Base-by-base conservation (phyloP, 2,888 invertebrate species). In the Kuschelorhynchus macadamiae region DNA sequence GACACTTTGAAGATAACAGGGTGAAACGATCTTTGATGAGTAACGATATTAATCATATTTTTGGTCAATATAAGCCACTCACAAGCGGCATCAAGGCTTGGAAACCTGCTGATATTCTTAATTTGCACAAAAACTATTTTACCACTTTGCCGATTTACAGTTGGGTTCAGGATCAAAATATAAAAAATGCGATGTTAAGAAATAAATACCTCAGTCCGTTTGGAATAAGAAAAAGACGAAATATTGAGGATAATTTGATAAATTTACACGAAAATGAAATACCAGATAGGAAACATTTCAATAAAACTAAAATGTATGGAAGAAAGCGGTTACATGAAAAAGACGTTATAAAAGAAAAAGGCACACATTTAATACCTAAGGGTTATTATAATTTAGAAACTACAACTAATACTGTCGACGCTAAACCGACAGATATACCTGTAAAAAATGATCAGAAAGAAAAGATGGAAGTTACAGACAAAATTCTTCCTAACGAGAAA, bases 101-200 rank as follows among this genome's bases (percentile, higher is more conserved):
- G 77, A 74, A 70, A 71, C 76, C 76, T 8, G 60, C 68, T 0
- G 77, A 77, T 56, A 72, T 79, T 14, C 44, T 74, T 5, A 62
- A 63, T 9, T 39, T 76, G 20, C 68, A 72, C 16, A 21, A 60
- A 39, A 16, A 16, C 9, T 8, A 25, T 7, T 12, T 41, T 12
- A 32, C 7, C 2, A 39, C 32, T 17, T 42, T 46, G 32, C 62
- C 68, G 8, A n/a, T 63, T 8, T 68, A 57, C 17, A 52, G 47
- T 33, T 62, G 49, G 61, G 4, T 67, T n/a, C 30, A 61, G 11
- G 44, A 52, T 16, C 47, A 52, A 32, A 52, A 63, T 14, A 25
- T 63, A 25, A 57, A 42, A 17, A 63, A 68, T 21, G 17, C 12
- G 0, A 12, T 63, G n/a, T 1, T 47, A 20, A 50, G 57, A 52